These are phyloP conservation scores for Calidris pugnax DNA, from an alignment of 2,113 vertebrate species.

Conservation along the genomic window DNA sequence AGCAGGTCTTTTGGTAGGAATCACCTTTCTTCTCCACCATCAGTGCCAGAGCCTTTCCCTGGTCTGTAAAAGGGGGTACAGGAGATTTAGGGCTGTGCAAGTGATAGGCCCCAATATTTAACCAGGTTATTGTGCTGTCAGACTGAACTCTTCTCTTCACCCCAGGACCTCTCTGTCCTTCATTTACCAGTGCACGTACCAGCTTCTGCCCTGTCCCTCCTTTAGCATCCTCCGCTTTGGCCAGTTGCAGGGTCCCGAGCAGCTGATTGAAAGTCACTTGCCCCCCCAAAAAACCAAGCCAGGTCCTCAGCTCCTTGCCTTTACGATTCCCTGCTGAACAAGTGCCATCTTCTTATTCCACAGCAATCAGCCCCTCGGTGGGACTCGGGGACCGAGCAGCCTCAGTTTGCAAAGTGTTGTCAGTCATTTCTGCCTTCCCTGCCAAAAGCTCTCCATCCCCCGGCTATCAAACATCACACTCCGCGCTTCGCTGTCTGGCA, in stretches of 20 bases:
- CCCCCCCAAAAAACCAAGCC: neutral
- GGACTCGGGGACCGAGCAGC: neutral
- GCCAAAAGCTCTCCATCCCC: neutral
- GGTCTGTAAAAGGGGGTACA: neutral
- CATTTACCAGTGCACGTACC: accelerated
- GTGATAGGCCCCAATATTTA: neutral
- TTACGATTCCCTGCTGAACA: neutral
- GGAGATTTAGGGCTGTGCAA: neutral
- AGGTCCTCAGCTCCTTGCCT: neutral
- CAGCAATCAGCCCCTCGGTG: neutral
- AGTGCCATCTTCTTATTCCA: neutral
- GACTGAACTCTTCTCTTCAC: neutral
- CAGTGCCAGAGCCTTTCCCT: neutral
- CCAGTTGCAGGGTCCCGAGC: neutral
- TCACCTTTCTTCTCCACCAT: neutral
- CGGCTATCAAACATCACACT: neutral
- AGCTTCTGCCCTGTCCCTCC: neutral
- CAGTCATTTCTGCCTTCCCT: neutral
- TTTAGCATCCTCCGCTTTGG: neutral
- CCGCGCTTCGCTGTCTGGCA: accelerated
- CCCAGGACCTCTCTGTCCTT: neutral
- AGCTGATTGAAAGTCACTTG: neutral
- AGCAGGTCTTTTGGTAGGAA: neutral
- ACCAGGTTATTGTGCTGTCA: neutral
- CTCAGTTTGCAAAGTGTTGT: neutral